Conservation (phyloP, 1,140 invertebrate genomes). For the Bathynomus jamesi region DNA sequence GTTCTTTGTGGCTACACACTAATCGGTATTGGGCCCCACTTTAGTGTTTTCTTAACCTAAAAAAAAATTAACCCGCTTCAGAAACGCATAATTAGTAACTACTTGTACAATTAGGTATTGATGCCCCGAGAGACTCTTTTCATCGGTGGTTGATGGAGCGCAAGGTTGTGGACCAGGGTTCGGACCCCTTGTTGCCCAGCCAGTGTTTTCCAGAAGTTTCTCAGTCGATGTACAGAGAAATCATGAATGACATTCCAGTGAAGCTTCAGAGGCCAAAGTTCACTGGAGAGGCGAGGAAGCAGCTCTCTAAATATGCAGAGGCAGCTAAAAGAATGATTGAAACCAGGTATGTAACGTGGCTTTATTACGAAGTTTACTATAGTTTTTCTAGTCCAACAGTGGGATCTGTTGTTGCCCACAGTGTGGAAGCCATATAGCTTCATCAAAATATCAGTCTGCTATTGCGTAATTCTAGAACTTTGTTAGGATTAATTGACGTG, state of each 20-base stretch:
- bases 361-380: background rate
- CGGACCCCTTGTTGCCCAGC: constrained; percentile 79
- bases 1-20: no score
- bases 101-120: constrained; percentile 57
- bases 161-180: constrained; percentile 70
- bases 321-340: constrained; percentile 95
- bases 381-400: background rate
- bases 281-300: constrained; percentile 85
- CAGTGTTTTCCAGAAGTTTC: constrained; percentile 88
- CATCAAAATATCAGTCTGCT: no score
- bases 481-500: no score
- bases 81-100: no score
- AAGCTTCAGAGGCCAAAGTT: constrained; percentile 90
- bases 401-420: background rate
- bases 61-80: no score
- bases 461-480: no score
- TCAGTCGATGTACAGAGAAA: constrained; percentile 90
- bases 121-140: constrained; percentile 91
- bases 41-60: no score
- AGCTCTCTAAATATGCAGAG: constrained; percentile 88
- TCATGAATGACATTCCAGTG: constrained; percentile 97
- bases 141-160: constrained; percentile 93
- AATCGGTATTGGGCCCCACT: no score
- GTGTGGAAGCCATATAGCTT: no score
- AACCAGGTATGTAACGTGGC: constrained; percentile 51